Conservation (phyloP, 2,113 vertebrate species). For the Garra rufa region DNA sequence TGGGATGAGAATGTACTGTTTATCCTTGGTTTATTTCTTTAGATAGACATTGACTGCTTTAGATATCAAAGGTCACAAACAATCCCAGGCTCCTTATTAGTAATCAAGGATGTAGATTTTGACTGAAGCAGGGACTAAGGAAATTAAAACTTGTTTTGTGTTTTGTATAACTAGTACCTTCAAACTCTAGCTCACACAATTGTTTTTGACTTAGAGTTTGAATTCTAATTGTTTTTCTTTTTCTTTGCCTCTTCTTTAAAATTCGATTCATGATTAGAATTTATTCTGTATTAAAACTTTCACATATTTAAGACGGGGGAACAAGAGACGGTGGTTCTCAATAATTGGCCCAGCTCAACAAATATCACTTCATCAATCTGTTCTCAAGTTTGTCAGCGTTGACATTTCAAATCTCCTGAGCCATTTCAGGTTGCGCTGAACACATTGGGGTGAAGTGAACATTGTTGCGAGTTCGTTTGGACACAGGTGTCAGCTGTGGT, state of each 20-base stretch:
- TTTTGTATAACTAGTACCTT: neutral
- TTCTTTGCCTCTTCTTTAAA: neutral
- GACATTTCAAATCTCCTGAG: slow-evolving; percentile 31
- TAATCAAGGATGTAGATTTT: neutral
- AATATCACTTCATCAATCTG: slow-evolving; percentile 30
- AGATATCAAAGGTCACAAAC: neutral
- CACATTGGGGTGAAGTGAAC: neutral
- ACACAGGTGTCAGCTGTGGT: slow-evolving; percentile 36
- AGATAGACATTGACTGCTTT: neutral
- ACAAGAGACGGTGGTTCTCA: neutral
- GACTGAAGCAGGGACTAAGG: neutral
- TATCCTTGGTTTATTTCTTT: neutral
- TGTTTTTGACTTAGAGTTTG: neutral
- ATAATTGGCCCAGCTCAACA: neutral
- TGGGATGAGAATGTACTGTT: neutral
- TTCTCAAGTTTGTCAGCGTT: neutral
- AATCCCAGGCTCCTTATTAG: neutral
- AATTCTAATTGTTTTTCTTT: neutral
- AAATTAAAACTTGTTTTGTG: neutral
- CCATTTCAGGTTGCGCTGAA: neutral
- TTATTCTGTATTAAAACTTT: slow-evolving; percentile 1
- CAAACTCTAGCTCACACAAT: neutral
- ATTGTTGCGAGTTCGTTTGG: neutral
- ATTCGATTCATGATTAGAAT: neutral
- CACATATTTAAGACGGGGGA: neutral